phyloP scores from a whole-genome alignment of 1,140 invertebrate species.

The Pogonomyrmex barbatus region DNA sequence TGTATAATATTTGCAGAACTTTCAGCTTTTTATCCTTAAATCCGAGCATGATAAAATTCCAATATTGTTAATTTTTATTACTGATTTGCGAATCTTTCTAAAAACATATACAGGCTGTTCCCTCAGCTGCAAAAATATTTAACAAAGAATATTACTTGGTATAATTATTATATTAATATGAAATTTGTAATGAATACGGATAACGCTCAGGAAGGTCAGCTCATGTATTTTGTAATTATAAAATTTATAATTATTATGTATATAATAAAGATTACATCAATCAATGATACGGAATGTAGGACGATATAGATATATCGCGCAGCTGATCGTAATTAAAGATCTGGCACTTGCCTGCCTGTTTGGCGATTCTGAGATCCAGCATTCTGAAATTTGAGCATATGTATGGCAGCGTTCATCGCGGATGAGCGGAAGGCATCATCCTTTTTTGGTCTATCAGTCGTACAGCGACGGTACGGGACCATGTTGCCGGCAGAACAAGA shows the following conservation, averaged over 20 bases:
- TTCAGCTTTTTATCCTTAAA: neutral
- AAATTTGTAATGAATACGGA: neutral
- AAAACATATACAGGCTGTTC: neutral
- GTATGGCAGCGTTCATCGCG: neutral
- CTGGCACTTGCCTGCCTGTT: neutral
- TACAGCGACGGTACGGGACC: conserved; percentile 23
- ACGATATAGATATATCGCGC: neutral
- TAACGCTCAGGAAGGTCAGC: neutral
- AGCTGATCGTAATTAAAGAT: neutral
- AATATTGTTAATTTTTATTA: neutral
- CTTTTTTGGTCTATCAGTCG: conserved; percentile 53
- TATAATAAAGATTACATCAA: neutral
- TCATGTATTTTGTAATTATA: neutral
- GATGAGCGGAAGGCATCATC: neutral
- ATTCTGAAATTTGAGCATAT: conserved; percentile 7
- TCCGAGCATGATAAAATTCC: conserved; percentile 13
- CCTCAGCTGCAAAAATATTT: conserved; percentile 6
- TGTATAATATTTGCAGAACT: conserved; percentile 8
- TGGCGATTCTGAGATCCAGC: neutral
- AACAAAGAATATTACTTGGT: neutral
- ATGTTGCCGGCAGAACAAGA: conserved; percentile 64
- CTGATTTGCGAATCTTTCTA: neutral
- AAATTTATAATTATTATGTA: neutral
- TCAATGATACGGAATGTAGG: neutral
- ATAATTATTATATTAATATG: neutral